Evolutionary conservation across 2,888 invertebrate species (phyloP).

Genomic region (Iselma pallidipennis): DNA sequence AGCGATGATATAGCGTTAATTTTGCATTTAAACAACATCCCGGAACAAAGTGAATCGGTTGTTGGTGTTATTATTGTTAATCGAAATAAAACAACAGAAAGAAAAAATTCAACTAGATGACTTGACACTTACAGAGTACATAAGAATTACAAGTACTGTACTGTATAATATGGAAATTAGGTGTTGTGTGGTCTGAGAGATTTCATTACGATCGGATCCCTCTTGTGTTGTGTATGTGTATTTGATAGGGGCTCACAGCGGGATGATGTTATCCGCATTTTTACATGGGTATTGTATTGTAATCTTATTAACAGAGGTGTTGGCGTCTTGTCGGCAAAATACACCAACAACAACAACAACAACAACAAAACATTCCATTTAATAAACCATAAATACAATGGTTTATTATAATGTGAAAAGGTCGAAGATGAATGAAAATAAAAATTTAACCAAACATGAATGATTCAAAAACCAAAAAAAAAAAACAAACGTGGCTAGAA

Average conservation of each 20-base stretch:
- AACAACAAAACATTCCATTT: conserved; percentile 10
- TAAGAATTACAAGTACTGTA: conserved; percentile 1
- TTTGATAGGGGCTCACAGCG: conserved; percentile 12
- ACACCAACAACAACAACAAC: neutral
- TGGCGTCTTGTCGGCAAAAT: conserved; percentile 17
- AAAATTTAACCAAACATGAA: neutral
- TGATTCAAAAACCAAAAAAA: neutral
- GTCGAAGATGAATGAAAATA: neutral
- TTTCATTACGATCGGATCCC: conserved; percentile 36
- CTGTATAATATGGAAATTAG: conserved; percentile 39
- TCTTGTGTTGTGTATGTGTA: conserved; percentile 2
- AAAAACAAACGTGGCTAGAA: too few relatives aligned
- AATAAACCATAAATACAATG: conserved; percentile 4
- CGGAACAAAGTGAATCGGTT: too few relatives aligned
- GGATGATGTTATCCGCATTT: conserved; percentile 24
- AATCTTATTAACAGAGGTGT: conserved; percentile 31
- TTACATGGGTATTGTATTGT: conserved; percentile 25
- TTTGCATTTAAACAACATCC: too few relatives aligned
- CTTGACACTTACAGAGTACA: neutral
- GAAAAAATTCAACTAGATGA: neutral
- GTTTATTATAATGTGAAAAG: neutral
- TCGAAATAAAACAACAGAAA: neutral
- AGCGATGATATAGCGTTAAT: too few relatives aligned
- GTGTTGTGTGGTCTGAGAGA: conserved; percentile 41
- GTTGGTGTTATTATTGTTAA: neutral